These are phyloP conservation scores for Triplophysa tibetana DNA, from an alignment of 2,113 vertebrate species.

Conservation along the genomic window DNA sequence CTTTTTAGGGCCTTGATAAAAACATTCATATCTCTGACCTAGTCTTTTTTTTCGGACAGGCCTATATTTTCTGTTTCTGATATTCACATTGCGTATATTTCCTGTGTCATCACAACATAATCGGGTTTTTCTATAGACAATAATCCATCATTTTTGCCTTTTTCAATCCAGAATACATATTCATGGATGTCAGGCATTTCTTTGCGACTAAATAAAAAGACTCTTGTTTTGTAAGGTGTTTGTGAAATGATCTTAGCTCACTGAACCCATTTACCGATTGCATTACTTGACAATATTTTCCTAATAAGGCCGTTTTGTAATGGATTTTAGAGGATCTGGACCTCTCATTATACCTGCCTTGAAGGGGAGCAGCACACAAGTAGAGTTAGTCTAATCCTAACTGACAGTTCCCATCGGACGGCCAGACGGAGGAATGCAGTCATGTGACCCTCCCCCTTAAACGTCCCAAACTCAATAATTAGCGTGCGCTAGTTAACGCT, in stretches of 20 bases:
- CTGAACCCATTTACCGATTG: slow-evolving; percentile 16
- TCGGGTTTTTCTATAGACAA: too few relatives aligned
- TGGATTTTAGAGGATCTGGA: slow-evolving; percentile 18
- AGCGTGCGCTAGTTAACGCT: slow-evolving; percentile 73
- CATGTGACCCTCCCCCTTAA: slow-evolving; percentile 42
- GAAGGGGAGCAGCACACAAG: slow-evolving; percentile 13
- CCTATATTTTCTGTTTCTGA: too few relatives aligned
- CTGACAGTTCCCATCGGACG: slow-evolving; percentile 45
- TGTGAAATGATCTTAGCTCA: slow-evolving; percentile 14
- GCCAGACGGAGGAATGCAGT: slow-evolving; percentile 27
- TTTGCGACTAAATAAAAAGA: not conserved
- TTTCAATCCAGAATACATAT: not conserved
- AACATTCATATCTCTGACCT: too few relatives aligned
- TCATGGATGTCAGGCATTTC: not conserved
- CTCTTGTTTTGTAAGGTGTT: not conserved
- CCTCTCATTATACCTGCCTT: slow-evolving; percentile 27
- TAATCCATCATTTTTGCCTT: too few relatives aligned
- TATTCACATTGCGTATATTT: too few relatives aligned
- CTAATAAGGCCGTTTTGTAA: slow-evolving; percentile 29
- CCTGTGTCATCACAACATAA: too few relatives aligned
- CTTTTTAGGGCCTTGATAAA: too few relatives aligned
- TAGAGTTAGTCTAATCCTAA: slow-evolving; percentile 43
- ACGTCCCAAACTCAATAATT: slow-evolving; percentile 64
- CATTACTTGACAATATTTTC: slow-evolving; percentile 22
- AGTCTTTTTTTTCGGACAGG: too few relatives aligned